Base-by-base conservation (phyloP, 2,113 vertebrate genomes). In the Sinosuthora webbiana region DNA sequence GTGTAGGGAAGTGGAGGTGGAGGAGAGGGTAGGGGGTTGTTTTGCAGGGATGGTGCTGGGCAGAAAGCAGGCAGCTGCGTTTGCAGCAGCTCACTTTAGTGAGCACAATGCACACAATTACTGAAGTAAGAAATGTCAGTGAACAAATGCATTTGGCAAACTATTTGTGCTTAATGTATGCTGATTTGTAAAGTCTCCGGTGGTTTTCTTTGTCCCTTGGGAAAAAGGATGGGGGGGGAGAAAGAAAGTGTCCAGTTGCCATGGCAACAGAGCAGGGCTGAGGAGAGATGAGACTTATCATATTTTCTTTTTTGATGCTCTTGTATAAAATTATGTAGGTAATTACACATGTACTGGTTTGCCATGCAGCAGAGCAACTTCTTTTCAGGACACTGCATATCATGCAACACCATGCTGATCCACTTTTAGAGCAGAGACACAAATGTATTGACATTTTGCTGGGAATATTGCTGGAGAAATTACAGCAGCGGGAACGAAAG, bases 171-270 rank as follows among this genome's bases (percentile, higher is more conserved):
- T 91, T 93, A 91, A 95, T 96, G 83, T 96, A 74, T 97, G 86
- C 69, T 15, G 78, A 86, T 96, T 94, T 94, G 89, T 93, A 96
- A 97, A 96, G 83, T 95, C 90, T 95, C 95, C 45, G 84, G 86
- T 35, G 94, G 96, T 97, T 96, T 95, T 91, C 95, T 98, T 97
- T 97, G 95, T 97, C 95, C 96, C 92, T 82, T 82, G 87, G 85
- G 93, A 83, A 79, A 82, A 73, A 27, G 45, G 22, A 6, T 4
- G 13, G 12, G 44, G 52, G 52, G 60, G 18, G 21, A 24, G 20
- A 35, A 28, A 67, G 30, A 89, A 90, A 87, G 80, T 93, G 92
- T 86, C 84, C 52, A 1, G 98, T 98, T 98, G 91, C 95, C 85
- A 98, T 97, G 95, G 93, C 31, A 30, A 98, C 83, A 28, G 65